These are phyloP conservation scores for Pachyrhynchus sulphureomaculatus DNA, from an alignment of 1,140 invertebrate genomes.

Conservation along the genomic window DNA sequence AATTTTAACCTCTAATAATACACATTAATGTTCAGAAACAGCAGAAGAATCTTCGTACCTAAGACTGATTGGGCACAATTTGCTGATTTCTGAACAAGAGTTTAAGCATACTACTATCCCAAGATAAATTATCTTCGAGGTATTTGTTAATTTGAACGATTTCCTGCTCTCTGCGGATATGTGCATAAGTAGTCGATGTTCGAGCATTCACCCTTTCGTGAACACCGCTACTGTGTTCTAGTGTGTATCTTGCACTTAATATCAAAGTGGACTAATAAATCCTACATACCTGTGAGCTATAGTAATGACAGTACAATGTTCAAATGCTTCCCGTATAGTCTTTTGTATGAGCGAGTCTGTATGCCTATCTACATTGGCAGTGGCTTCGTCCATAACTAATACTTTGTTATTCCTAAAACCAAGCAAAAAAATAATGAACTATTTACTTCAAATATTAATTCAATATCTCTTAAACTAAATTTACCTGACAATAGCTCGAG, in stretches of 20 bases:
- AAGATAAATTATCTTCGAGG: too few species aligned
- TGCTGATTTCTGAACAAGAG: too few species aligned
- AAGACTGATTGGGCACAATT: too few species aligned
- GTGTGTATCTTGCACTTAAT: not conserved
- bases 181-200: too few species aligned
- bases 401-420: conserved; percentile 56
- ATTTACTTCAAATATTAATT: not conserved
- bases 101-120: too few species aligned
- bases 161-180: too few species aligned
- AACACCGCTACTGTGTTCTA: not conserved
- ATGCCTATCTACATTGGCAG: conserved; percentile 56
- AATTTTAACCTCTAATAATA: too few species aligned
- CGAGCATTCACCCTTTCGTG: too few species aligned
- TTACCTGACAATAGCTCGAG: conserved; percentile 69
- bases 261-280: not conserved
- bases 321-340: conserved; percentile 61
- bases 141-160: too few species aligned
- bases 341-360: conserved; percentile 63
- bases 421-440: not conserved
- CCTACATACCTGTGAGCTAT: conserved; percentile 68
- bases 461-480: not conserved
- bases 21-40: too few species aligned
- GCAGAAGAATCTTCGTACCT: too few species aligned
- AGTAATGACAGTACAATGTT: conserved; percentile 67
- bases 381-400: conserved; percentile 63